Base-by-base conservation (phyloP, 1,140 invertebrate genomes). In the Atopsyche davidsoni region DNA sequence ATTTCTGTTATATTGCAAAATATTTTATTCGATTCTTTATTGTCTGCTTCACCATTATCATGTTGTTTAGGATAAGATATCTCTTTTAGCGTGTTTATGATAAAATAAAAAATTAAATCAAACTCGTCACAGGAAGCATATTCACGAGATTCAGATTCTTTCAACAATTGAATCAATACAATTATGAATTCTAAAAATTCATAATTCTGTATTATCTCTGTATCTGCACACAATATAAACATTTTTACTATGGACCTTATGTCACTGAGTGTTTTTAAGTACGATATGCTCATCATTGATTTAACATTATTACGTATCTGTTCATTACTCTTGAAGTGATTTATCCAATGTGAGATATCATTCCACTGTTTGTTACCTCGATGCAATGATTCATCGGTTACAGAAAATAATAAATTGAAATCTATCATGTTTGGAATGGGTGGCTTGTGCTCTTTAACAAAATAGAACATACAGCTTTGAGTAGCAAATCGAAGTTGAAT, bases 401-500 rank as follows among this genome's bases (percentile, higher is more conserved):
- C 39, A 2, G 39, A 31, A 16, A 57, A 43, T n/a, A 21, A 18
- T 31, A 28, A 19, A 14, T 11, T 13, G 10, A 43, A 36, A 24
- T 34, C 14, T 13, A 19, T 19, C 10, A 34, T 28, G 22, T 23
- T 17, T 13, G 42, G 36, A 43, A 23, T 7, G 10, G 9, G 2
- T n/a, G 22, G 19, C 11, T 13, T 22, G 11, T 43, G 24, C 17
- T 41, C 23, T 9, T 32, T 36, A 16, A 46, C 23, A 38, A 53
- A 57, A 39, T 57, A 46, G 7, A 53, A 24, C 13, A 57, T 22
- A 38, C 38, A 46, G 23, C 41, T 43, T 22, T 57, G 34, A 36
- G 24, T 57, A 9, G 32, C 55, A 23, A 23, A 34, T 36, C 38
- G 35, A n/a, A 57, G 39, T 9, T 46, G 28, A 9, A 35, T 19